Evolutionary conservation across 2,113 vertebrate species (phyloP), one percentile per base, ranked within the genome.

Genomic region (Hystrix brachyura): DNA sequence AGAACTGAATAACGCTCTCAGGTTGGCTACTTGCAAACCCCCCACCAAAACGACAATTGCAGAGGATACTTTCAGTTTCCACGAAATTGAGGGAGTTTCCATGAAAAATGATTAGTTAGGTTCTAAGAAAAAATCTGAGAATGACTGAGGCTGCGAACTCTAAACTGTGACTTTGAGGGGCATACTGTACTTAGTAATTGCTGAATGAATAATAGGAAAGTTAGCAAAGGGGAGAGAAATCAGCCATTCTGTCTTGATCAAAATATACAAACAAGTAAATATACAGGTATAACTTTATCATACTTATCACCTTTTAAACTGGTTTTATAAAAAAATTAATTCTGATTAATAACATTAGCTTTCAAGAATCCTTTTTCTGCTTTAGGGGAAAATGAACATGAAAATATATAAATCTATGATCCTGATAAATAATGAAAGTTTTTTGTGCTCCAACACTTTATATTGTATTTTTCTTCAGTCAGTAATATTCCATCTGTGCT

Each of bases 291-390:
- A 69, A 25, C 18, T 93, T 88, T 83, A 78, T 65, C 53, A n/a
- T 51, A 53, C 78, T 85, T 84, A 51, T 53, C 48, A 89, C 12
- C 23, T 90, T 67, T 80, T 74, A 85, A 94, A 34, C 13, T 43
- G 34, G 19, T 51, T 79, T 88, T 64, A 59, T 97, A 34, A 91
- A 57, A 95, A 87, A 55, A 51, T 65, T 38, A 88, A 84, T 89
- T 48, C 64, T 79, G n/a, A 5, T 80, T 71, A 18, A 29, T 92
- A 8, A 85, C 51, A 80, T 87, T 90, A 87, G 21, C 55, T 69
- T 90, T 76, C 46, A 96, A 65, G 85, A 53, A 8, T 74, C 48
- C 67, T 14, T 53, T 74, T 92, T 78, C 57, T 65, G 62, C 65
- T 59, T 92, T 87, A 57, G 13, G 51, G n/a, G 34, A 86, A 17